Conservation (phyloP, 2,888 invertebrate genomes). For the Pterostichus madidus region DNA sequence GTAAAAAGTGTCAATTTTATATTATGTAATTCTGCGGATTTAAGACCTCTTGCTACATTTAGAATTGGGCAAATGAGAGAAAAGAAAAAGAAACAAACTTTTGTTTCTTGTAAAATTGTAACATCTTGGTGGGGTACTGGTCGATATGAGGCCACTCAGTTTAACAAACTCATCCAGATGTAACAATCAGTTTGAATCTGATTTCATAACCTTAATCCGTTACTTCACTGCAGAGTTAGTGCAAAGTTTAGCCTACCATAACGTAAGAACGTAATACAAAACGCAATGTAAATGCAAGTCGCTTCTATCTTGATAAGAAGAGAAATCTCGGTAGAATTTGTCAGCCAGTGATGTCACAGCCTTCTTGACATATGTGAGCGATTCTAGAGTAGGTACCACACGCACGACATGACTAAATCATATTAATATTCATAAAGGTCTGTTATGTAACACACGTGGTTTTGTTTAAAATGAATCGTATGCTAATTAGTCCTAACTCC, state of each 20-base stretch:
- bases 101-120: neutral
- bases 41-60: too few relatives aligned
- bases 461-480: neutral
- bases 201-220: slow-evolving; percentile 14
- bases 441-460: neutral
- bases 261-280: slow-evolving; percentile 7
- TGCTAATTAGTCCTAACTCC: neutral
- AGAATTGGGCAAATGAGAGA: too few relatives aligned
- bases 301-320: slow-evolving; percentile 11
- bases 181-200: slow-evolving; percentile 1
- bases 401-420: neutral
- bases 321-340: slow-evolving; percentile 17
- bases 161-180: slow-evolving; percentile 2
- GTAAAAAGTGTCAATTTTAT: too few relatives aligned
- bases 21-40: too few relatives aligned
- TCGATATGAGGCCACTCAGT: neutral
- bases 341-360: slow-evolving; percentile 9
- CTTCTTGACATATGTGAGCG: slow-evolving; percentile 4
- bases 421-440: neutral
- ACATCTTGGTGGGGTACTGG: neutral
- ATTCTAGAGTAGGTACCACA: neutral
- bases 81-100: too few relatives aligned
- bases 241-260: neutral
- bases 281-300: slow-evolving; percentile 11
- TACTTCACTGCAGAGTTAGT: slow-evolving; percentile 13